Percentiles rank a stretch among this genome's conserved stretches.
These are phyloP conservation scores for Zapornia atra DNA, from an alignment of 2,113 vertebrate genomes.

Conservation along the genomic window DNA sequence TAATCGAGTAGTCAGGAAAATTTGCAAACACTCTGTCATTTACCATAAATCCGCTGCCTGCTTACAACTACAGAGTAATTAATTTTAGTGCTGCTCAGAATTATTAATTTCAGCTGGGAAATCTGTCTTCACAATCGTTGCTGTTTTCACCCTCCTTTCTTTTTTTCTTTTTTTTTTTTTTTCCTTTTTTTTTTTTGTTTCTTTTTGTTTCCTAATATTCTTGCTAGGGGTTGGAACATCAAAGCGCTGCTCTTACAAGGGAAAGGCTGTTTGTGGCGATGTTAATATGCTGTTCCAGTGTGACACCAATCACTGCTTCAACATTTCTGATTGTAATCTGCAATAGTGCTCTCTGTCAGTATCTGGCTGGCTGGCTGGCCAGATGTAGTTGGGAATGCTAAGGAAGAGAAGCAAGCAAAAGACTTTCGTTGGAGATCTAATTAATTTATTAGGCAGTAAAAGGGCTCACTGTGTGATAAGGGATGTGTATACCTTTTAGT, in stretches of 20 bases:
- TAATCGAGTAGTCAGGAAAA: conserved; percentile 80
- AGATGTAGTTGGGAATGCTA: not conserved
- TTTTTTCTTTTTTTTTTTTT: not conserved
- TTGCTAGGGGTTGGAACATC: conserved; percentile 29
- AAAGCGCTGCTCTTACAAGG: not conserved
- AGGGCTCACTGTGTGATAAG: not conserved
- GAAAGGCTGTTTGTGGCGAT: conserved; percentile 12
- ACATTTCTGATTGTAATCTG: conserved; percentile 24
- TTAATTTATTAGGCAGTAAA: conserved; percentile 25
- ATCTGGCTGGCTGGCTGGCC: not conserved
- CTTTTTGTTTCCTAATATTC: not conserved
- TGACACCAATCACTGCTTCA: not conserved
- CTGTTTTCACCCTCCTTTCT: not conserved
- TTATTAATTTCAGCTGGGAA: conserved; percentile 75
- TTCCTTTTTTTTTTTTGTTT: too few relatives aligned
- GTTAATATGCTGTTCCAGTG: not conserved
- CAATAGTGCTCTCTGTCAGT: not conserved
- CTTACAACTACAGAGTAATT: conserved; percentile 76
- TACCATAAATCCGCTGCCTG: conserved; percentile 86
- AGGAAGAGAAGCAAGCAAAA: not conserved
- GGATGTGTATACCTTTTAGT: not conserved
- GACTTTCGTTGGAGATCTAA: not conserved
- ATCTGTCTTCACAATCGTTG: conserved; percentile 24
- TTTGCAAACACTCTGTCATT: conserved; percentile 81
- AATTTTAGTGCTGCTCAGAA: conserved; percentile 76